Percentiles rank a stretch among this genome's conserved stretches.
Evolutionary conservation across 2,888 invertebrate species (phyloP).

Genomic region (Plagodis pulveraria): DNA sequence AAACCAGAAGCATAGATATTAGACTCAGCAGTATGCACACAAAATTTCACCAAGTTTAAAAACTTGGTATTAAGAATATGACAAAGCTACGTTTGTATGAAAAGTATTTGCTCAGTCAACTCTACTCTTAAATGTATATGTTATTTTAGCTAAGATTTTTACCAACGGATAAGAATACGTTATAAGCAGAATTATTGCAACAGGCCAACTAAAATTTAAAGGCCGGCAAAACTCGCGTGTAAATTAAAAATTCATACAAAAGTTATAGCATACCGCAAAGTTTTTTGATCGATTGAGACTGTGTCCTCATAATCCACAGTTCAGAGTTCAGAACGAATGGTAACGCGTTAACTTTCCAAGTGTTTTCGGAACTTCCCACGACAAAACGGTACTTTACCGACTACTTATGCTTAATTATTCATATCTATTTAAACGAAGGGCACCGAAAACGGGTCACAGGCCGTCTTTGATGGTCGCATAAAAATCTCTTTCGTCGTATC

Average conservation of each 20-base stretch:
- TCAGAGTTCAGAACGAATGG: conserved; percentile 24
- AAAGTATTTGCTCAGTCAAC: no score
- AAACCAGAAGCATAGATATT: no score
- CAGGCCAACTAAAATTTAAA: background rate
- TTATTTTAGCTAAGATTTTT: background rate
- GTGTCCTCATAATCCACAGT: conserved; percentile 22
- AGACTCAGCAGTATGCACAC: no score
- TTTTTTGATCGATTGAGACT: conserved; percentile 25
- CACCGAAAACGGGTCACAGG: conserved; percentile 58
- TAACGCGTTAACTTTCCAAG: conserved; percentile 31
- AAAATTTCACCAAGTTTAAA: no score
- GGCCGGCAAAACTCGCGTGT: background rate
- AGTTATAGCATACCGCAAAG: conserved; percentile 21
- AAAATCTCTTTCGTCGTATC: conserved; percentile 65
- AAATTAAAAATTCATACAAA: conserved; percentile 24
- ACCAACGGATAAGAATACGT: background rate
- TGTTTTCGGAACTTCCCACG: conserved; percentile 32
- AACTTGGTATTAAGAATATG: no score
- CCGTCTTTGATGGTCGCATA: conserved; percentile 65
- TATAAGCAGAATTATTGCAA: background rate
- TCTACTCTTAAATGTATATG: no score
- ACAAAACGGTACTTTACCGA: conserved; percentile 29
- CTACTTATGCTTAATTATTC: conserved; percentile 56
- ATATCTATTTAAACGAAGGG: conserved; percentile 58
- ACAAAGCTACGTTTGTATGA: no score